Evolutionary conservation across 1,140 invertebrate genomes (phyloP).

Genomic region (Tetramorium alpestre): DNA sequence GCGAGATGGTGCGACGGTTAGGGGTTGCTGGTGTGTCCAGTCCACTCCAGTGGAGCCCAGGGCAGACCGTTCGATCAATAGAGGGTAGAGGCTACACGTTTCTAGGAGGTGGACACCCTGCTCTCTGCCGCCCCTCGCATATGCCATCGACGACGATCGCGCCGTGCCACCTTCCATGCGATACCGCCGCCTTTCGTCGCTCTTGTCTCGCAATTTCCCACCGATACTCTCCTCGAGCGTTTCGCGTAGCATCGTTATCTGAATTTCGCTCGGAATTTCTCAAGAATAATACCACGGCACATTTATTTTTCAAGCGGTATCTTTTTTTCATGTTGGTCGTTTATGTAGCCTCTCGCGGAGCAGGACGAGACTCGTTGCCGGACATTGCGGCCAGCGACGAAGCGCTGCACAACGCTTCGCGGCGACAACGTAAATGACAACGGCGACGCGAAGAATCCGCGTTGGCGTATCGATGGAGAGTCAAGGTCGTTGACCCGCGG

Average conservation of each 20-base stretch:
- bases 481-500: constrained; percentile 72
- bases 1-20: constrained; percentile 67
- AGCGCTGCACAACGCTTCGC: neutral
- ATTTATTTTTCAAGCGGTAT: neutral
- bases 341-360: neutral
- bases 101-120: constrained; percentile 80
- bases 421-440: constrained; percentile 20
- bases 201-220: constrained; percentile 46
- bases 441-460: constrained; percentile 19
- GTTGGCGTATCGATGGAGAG: constrained; percentile 14
- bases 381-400: neutral
- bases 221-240: neutral
- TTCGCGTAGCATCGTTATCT: neutral
- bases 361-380: neutral
- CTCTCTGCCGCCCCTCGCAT: constrained; percentile 57
- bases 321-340: neutral
- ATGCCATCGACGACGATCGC: constrained; percentile 62
- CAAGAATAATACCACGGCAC: neutral
- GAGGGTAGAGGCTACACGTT: constrained; percentile 80
- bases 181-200: constrained; percentile 48
- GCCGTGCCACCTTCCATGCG: constrained; percentile 65
- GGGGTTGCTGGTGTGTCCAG: constrained; percentile 79
- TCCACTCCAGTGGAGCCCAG: constrained; percentile 81
- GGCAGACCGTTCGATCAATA: constrained; percentile 80
- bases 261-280: neutral